Evolutionary conservation across 2,888 invertebrate species (phyloP).

Genomic region (Drosophila neotestacea): DNA sequence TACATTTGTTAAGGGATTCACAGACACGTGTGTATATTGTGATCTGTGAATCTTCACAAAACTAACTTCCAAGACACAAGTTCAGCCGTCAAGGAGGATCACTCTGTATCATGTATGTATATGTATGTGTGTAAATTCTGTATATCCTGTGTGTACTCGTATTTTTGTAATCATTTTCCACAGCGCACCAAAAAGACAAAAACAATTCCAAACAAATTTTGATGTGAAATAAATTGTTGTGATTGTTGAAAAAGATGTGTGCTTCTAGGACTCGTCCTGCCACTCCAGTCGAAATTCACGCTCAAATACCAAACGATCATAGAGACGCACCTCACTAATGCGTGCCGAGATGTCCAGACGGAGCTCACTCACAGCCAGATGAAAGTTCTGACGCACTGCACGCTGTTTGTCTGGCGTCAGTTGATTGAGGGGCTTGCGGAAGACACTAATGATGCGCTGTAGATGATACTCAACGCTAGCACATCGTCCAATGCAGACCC

Average conservation of each 20-base stretch:
- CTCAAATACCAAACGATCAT: conserved; percentile 79
- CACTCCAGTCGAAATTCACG: conserved; percentile 79
- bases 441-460: conserved; percentile 77
- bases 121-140: conserved; percentile 17
- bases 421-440: conserved; percentile 77
- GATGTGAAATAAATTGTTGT: conserved; percentile 59
- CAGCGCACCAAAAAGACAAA: conserved; percentile 51
- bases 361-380: conserved; percentile 79
- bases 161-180: conserved; percentile 70
- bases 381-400: conserved; percentile 80
- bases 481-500: conserved; percentile 82
- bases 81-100: conserved; percentile 22
- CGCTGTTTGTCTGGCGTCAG: conserved; percentile 81
- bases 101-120: conserved; percentile 27
- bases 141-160: conserved; percentile 61
- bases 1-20: conserved; percentile 24
- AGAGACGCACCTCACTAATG: conserved; percentile 78
- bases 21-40: conserved; percentile 8
- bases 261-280: conserved; percentile 69
- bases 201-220: conserved; percentile 40
- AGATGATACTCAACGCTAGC: conserved; percentile 81
- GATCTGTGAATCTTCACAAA: conserved; percentile 11
- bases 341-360: conserved; percentile 82
- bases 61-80: conserved; percentile 13
- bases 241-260: conserved; percentile 32